Base-by-base conservation (phyloP, 2,797 vertebrate species). In the Margarornis squamiger region DNA sequence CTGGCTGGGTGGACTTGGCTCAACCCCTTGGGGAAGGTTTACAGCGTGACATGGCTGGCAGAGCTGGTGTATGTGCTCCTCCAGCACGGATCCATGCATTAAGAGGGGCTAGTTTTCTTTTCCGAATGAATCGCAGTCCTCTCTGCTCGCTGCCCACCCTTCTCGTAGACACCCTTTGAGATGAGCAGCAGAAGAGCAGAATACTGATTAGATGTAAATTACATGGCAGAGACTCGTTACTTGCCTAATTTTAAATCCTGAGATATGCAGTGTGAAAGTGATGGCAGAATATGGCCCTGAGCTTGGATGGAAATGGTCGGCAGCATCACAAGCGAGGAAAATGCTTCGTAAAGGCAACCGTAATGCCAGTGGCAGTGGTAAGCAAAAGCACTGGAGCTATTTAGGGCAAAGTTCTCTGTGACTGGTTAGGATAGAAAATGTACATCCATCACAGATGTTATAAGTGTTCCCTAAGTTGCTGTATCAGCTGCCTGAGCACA, bases 131-230 rank as follows among this genome's bases (percentile, higher is more conserved):
- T 93, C 18, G 30, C 74, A 93, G 75, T 67, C 74, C 82, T 90
- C 96, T 80, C 78, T 79, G 78, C 90, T 45, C 21, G 26, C 89
- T 93, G 88, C 91, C 83, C 96, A 96, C 96, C 96, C 94, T 96
- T 96, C 88, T 94, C 85, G 70, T 96, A 97, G 96, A 79, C 72
- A 91, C 85, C 90, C 91, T 97, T 94, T 93, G 86, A 92, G 89
- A 86, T 86, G 81, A 97, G 90, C 92, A 94, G 93, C 95, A 92
- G 86, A 95, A 92, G 83, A 94, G 74, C 90, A 95, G 94, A 92
- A 94, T 93, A 94, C 94, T 96, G 94, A 95, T 96, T 97, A 92
- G 92, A 96, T 95, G 95, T 94, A 97, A 96, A 95, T 96, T 91
- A 94, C 68, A 90, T 91, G 67, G 90, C 95, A 97, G 85, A 96